Base-by-base conservation (phyloP, 2,888 invertebrate species). In the Aproaerema taeniolella region DNA sequence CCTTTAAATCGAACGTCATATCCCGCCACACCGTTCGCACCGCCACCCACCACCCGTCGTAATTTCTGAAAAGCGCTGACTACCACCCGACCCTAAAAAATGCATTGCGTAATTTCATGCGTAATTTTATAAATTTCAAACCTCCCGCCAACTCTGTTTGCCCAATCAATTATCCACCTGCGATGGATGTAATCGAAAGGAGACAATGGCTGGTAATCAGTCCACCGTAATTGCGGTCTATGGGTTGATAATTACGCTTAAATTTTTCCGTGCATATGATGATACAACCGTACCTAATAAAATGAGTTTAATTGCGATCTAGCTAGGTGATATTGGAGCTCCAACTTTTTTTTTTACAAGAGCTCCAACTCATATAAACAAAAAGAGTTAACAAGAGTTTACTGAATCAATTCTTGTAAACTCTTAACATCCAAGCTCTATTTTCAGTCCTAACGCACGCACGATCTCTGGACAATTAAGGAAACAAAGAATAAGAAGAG, bases 71-170 rank as follows among this genome's bases (percentile, higher is more conserved):
- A 81, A 81, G 77, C 79, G 81, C 79, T 80, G 80, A 80, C 81
- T 78, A 70, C 69, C 65, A 59, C 61, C 67, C 75, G 75, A 70
- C 79, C 83, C 83, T 85, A 81, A 85, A 85, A 85, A 86, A 85
- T 86, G 85, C 85, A 86, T 83, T 86, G 85, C 83, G 82, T 85
- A 86, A 86, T 82, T n/a, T n/a, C n/a, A n/a, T n/a, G n/a, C n/a
- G n/a, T n/a, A 74, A 77, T 78, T 80, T 76, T 73, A 67, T 71
- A 70, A 73, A 79, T 79, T 77, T 69, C 60, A 33, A 39, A 50
- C 50, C 42, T 38, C 43, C 49, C 31, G 38, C 39, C n/a, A 33
- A 43, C 45, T 45, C 72, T 76, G 79, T 80, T 80, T 78, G 75
- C 69, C 67, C 75, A 72, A 83, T 83, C 81, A 83, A 82, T 82